Evolutionary conservation across 92 coral and sea anemone genomes (phyloP), one percentile per base, ranked within the genome.

Genomic region (Zoanthus solanderi): DNA sequence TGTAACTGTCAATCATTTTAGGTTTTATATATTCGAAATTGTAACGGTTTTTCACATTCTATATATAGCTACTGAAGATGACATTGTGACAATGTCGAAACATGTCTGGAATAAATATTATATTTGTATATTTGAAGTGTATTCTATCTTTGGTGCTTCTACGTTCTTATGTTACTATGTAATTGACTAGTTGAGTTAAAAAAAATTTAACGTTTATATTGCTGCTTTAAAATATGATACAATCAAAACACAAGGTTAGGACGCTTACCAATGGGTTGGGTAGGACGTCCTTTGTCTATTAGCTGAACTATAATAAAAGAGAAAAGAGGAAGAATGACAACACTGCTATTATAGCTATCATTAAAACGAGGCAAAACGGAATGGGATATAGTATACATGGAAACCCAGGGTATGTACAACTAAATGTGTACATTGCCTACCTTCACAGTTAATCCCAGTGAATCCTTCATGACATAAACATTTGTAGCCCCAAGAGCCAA

Each of bases 401-500:
- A 37, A 37, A 37, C 42, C 42, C 42, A 37, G 3, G 4, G 42
- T 37, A 37, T 37, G 23, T 23, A 23, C 23, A 23, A 23, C 23
- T 23, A 23, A 37, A 37, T 37, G 42, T 37, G 42, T 37, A 13
- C 61, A 11, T 34, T 37, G 54, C 88, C 72, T 54, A 95, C 99
- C 94, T 93, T 96, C 96, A 81, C 99, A 96, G 75, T 93, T 93
- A 10, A 78, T 84, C n/a, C 99, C 99, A 6, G 91, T 83, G 87
- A 83, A 96, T 16, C 98, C 95, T 57, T 87, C 87, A 42, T 78
- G 86, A 61, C 99, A 96, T 13, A 96, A 86, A 47, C 99, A 96
- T 71, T 96, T 93, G 86, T 92, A 96, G 0, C 99, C 99, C 53
- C 78, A 84, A 30, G 95, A 89, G 54, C 89, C 93, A 83, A 96